Base-by-base conservation (phyloP, 2,113 vertebrate species). In the Nesogale talazaci region DNA sequence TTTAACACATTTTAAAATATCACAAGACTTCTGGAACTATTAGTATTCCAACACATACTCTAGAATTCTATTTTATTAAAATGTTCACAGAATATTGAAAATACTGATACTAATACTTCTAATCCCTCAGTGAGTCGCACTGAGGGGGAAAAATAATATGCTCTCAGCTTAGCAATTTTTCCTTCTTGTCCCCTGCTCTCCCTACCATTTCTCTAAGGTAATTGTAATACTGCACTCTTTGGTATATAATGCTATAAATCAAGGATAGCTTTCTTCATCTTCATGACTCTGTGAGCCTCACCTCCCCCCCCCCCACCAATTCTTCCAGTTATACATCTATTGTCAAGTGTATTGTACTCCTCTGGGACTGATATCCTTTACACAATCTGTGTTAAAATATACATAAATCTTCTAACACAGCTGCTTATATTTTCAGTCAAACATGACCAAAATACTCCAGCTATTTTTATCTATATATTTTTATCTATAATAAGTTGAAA, bases 361-460 rank as follows among this genome's bases (percentile, higher is more conserved):
- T 38, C 40, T 74, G 83, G 72, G 88, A 83, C 8, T 85, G 63
- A 95, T 94, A 88, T 84, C 11, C 86, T 95, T 79, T 94, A 90
- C 3, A 94, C 63, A 81, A 77, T 93, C 79, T 92, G 34, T 75
- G 77, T 95, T 90, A 94, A 93, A 90, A 88, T 85, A 90, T 67
- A 83, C 93, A 86, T 92, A 95, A 90, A 95, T 88, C 83, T 83
- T 90, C 75, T 92, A 94, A 88, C 65, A 93, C 56, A 85, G 86
- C 46, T 89, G 38, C 80, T 83, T 95, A 22, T 83, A 83, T 92
- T 85, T 94, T 90, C 23, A 79, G 63, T 86, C 75, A 88, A 29
- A 42, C 46, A 80, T 72, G 42, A 72, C 65, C 92, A 94, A 96
- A 94, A 77, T 88, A 76, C 29, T 92, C 29, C 40, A 95, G 88